Evolutionary conservation across 2,888 invertebrate species (phyloP), one percentile per base, ranked within the genome.

Genomic region (Stenurella melanura): DNA sequence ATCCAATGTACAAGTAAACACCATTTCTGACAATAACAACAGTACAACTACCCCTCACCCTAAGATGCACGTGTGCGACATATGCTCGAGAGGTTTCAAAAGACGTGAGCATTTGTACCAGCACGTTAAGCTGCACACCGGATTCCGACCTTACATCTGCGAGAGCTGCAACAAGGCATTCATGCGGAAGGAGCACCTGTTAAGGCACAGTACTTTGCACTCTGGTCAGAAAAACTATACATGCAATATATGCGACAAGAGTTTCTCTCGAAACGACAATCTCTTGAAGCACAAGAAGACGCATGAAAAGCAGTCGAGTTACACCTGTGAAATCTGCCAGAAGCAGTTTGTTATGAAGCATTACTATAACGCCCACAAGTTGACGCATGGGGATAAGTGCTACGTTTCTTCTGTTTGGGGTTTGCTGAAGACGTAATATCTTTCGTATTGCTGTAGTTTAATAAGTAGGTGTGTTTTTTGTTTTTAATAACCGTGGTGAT

Each of bases 61-160:
- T 19, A 84, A 86, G 78, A 78, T 79, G 5, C 88, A 88, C 78
- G 79, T 84, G 5, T 94, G 93, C 83, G 92, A 92, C 56, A 89
- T 92, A 17, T 94, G 94, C 85, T 91, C 90, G 7, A 93, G 93
- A 80, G 91, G 91, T 0, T 94, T 94, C 83, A 94, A 94, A 85
- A 90, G 94, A 80, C 93, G 93, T 85, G 94, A 94, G 84, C 94
- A 94, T 85, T 89, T 94, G 0, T 93, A 93, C 76, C 94, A 94
- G 80, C 94, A 94, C 83, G 90, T 92, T 1, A 94, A 94, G 84
- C 87, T 93, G 1, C 94, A 94, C 83, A 92, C 93, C 0, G 94
- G 94, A 7, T 91, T 93, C 78, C 90, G 94, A 61, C 94, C 94
- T 0, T 94, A 93, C 83, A 92, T 92, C 21, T 94, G 94, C 80